Conservation (phyloP, 2,888 invertebrate genomes). For the Dicycla oo region DNA sequence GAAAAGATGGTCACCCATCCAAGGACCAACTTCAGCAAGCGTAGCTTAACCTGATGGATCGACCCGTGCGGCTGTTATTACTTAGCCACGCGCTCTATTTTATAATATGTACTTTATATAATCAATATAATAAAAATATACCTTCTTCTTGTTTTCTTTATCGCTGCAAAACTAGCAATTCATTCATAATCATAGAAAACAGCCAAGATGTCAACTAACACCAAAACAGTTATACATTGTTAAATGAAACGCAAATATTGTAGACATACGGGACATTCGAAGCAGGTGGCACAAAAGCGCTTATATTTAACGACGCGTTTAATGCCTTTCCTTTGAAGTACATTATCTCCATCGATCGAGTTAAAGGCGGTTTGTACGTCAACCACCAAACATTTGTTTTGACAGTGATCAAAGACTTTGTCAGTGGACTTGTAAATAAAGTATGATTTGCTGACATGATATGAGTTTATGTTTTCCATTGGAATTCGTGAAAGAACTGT, state of each 20-base stretch:
- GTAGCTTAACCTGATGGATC: too few species aligned
- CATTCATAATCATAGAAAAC: not conserved
- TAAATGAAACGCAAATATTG: constrained; percentile 47
- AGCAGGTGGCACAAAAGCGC: constrained; percentile 64
- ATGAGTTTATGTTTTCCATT: constrained; percentile 13
- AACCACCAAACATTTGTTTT: constrained; percentile 43
- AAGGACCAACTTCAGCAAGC: too few species aligned
- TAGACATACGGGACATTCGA: constrained; percentile 27
- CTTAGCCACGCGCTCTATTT: too few species aligned
- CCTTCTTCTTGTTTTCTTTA: not conserved
- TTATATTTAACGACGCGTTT: constrained; percentile 67
- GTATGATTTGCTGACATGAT: constrained; percentile 34
- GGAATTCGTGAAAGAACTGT: not conserved
- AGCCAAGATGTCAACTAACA: constrained; percentile 18
- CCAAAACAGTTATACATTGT: constrained; percentile 14
- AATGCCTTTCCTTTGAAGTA: constrained; percentile 72
- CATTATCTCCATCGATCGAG: constrained; percentile 51
- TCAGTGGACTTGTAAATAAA: constrained; percentile 38
- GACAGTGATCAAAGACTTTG: constrained; percentile 45
- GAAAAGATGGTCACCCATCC: too few species aligned
- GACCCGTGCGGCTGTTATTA: too few species aligned
- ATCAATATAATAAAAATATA: not conserved
- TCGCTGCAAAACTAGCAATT: not conserved
- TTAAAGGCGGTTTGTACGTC: constrained; percentile 45
- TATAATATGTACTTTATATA: not conserved